Percentiles rank a stretch among this genome's conserved stretches.
Conservation (phyloP, 2,888 invertebrate genomes). For the Copidosoma aretas region DNA sequence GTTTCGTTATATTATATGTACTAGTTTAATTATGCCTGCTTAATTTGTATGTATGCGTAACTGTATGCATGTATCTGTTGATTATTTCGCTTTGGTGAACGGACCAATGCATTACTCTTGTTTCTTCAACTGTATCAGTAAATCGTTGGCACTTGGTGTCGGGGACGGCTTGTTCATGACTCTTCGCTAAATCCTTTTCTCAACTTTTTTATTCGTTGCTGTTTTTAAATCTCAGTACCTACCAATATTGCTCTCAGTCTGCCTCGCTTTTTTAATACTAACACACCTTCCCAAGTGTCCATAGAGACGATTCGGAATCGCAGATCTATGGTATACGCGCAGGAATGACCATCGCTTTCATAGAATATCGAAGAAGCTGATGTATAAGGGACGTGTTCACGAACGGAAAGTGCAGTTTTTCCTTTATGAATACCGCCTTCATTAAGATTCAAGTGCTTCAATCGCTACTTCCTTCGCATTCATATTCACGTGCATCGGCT, state of each 20-base stretch:
- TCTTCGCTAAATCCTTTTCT: background rate
- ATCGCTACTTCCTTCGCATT: no score
- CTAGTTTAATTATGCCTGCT: slow-evolving; percentile 18
- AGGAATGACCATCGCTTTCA: no score
- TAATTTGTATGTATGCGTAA: slow-evolving; percentile 4
- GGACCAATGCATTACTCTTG: slow-evolving; percentile 21
- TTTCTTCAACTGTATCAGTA: slow-evolving; percentile 3
- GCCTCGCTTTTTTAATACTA: no score
- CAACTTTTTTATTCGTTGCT: background rate
- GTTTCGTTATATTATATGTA: background rate
- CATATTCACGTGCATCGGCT: background rate
- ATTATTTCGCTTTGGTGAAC: slow-evolving; percentile 26
- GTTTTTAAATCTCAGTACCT: no score
- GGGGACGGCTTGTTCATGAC: slow-evolving; percentile 33
- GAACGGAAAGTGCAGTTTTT: no score
- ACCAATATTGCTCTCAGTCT: background rate
- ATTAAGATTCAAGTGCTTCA: no score
- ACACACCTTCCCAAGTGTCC: no score
- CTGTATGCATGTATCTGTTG: background rate
- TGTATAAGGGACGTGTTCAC: no score
- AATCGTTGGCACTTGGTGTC: slow-evolving; percentile 39
- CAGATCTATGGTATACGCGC: no score
- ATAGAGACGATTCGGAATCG: no score
- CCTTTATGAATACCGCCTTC: no score
- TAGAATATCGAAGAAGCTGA: no score